Conservation (phyloP, 2,797 vertebrate species). For the Mormyrops boulengeri region DNA sequence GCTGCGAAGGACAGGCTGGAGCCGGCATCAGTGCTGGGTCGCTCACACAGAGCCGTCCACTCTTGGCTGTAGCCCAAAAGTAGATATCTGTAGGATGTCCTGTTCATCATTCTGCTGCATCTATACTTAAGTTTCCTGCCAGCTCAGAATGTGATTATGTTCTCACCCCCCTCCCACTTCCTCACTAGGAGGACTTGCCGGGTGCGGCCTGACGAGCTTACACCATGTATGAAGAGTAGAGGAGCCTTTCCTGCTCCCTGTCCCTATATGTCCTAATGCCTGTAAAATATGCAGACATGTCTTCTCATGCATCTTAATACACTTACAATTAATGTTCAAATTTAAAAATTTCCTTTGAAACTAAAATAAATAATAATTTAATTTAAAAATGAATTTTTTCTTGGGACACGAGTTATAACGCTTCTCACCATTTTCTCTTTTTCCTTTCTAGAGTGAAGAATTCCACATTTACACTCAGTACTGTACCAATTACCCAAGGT, state of each 20-base stretch:
- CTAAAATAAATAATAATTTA: neutral
- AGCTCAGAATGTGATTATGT: neutral
- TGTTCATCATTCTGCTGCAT: neutral
- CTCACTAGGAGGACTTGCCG: neutral
- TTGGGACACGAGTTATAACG: neutral
- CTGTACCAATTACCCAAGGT: constrained; percentile 95
- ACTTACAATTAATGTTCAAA: neutral
- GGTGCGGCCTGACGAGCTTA: neutral
- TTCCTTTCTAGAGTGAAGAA: constrained; percentile 57
- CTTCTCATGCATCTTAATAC: neutral
- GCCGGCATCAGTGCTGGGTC: constrained; percentile 27
- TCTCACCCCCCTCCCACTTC: neutral
- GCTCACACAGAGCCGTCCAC: constrained; percentile 46
- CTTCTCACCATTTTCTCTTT: neutral
- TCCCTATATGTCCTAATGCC: neutral
- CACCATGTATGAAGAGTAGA: neutral
- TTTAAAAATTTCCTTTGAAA: neutral
- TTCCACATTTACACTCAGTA: constrained; percentile 92
- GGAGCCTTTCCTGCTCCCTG: neutral
- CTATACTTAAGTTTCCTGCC: neutral
- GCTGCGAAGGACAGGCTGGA: neutral
- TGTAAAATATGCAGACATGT: neutral
- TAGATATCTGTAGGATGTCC: neutral
- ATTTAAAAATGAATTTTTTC: too few species aligned
- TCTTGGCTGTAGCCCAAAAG: neutral